Evolutionary conservation across 2,888 invertebrate genomes (phyloP), one percentile per base, ranked within the genome.

Genomic region (Netelia melanura): DNA sequence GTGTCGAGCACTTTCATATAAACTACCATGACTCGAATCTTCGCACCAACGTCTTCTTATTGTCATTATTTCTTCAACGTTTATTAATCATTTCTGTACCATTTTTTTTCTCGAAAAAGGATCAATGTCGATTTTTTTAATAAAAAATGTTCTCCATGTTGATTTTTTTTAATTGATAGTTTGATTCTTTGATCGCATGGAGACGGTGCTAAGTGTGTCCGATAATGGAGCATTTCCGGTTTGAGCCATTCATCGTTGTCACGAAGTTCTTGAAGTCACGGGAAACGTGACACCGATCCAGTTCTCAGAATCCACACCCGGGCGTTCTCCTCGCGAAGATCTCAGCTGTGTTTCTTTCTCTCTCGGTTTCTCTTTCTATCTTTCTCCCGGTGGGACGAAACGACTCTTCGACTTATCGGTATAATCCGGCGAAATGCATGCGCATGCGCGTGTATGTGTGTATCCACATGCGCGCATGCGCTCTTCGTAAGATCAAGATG

Each of bases 221-320:
- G 38, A 38, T 38, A 38, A 38, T 38, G 38, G 38, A 38, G 38
- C 38, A 6, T 80, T 83, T 80, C 75, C 79, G 79, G 83, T 44
- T 54, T 61, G 79, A 64, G 14, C 70, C 64, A 83, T 83, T 83
- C 75, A 80, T 80, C 75, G 58, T 44, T 52, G 70, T 76, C 75
- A 83, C 83, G 79, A 64, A 61, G 76, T 71, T 77, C 65, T 58
- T 65, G 11, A 43, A 21, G 44, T 21, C 79, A 23, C 58, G 65
- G 62, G 78, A 75, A 84, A 84, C 84, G 84, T 81, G 84, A 84
- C 81, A 75, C 67, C 84, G 78, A 75, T 84, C 74, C 70, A 75
- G 56, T 84, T 81, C 78, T 48, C 21, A 78, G 84, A 81, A 84
- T 84, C 6, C 78, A 84, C 68, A 56, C 68, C 62, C 2, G 38